Base-by-base conservation (phyloP, 2,888 invertebrate species). In the Caenorhabditis sp. region DNA sequence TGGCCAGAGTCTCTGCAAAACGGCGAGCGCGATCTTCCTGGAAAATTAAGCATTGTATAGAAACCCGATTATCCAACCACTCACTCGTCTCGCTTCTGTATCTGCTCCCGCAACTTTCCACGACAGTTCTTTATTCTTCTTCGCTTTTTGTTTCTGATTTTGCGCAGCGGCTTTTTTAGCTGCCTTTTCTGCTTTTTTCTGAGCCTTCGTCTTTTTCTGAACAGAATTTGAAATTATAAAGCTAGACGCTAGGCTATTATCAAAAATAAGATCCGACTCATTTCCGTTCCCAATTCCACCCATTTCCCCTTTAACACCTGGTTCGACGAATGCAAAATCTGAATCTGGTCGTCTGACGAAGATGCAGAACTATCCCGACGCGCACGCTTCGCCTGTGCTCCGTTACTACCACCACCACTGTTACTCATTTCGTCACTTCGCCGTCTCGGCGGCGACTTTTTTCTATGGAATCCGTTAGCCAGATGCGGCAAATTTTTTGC, bases 21-120 rank as follows among this genome's bases (percentile, higher is more conserved):
- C 87, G 80, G 35, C 85, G 78, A 18, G 88, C 88, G 9, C 88
- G 69, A 47, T 87, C 87, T 50, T 84, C 80, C 84, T 87, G 58
- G 26, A 87, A 68, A 51, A 28, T n/a, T n/a, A n/a, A 56, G 1
- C 9, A 5, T 26, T 47, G n/a, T 8, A 68, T 13, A 44, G 3
- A 47, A 65, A 51, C n/a, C n/a, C n/a, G 40, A 40, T 40, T 15
- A 13, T 6, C 32, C 47, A 18, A 47, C 4, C 3, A 18, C 47
- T 51, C 15, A 79, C 67, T 40, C 76, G 51, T 47, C 32, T 60
- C 5, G 71, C 51, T 32, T 77, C 65, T 11, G 65, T 67, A 40
- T 77, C 77, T 6, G 37, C 71, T 53, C 56, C 51, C 20, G 44
- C 69, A 4, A 71, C 61, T 55, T 69, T 70, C 77, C 71, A 82